Percentiles rank a stretch among this genome's conserved stretches.
Conservation (phyloP, 2,797 vertebrate genomes). For the Lates japonicus region DNA sequence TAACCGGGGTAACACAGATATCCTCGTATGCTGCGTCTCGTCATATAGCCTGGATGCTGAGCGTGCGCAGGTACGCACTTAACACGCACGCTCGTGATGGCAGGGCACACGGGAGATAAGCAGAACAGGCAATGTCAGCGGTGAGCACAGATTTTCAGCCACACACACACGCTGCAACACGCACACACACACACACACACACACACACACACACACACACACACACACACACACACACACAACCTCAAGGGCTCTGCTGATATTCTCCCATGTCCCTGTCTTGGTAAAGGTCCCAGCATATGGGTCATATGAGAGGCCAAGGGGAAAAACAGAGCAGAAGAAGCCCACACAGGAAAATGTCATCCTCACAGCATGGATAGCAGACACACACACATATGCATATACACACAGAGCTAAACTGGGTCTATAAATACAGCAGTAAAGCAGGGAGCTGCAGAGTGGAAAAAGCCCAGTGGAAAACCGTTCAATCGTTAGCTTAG, state of each 20-base stretch:
- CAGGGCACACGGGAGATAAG: constrained; percentile 51
- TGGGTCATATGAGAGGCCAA: constrained; percentile 73
- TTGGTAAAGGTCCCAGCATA: constrained; percentile 66
- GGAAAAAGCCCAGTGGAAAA: constrained; percentile 69
- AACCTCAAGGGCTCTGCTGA: constrained; percentile 75
- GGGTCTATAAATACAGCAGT: constrained; percentile 71
- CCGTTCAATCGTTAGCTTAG: constrained; percentile 64
- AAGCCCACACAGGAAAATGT: constrained; percentile 70
- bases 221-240: constrained; percentile 21
- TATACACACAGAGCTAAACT: constrained; percentile 31
- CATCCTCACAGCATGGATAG: constrained; percentile 65
- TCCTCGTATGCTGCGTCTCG: constrained; percentile 34
- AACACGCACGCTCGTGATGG: neutral
- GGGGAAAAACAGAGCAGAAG: constrained; percentile 65
- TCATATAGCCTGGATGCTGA: neutral
- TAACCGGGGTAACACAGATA: constrained; percentile 55
- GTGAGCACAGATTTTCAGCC: constrained; percentile 41
- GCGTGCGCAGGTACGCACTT: neutral
- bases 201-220: constrained; percentile 3
- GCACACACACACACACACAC: neutral
- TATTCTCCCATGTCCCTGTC: constrained; percentile 75
- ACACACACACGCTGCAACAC: no score
- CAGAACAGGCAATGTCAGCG: constrained; percentile 36
- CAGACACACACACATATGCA: constrained; percentile 19
- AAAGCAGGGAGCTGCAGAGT: constrained; percentile 62